Evolutionary conservation across 2,888 invertebrate genomes (phyloP), one percentile per base, ranked within the genome.

Genomic region (Lepidocyrtoides sp.): DNA sequence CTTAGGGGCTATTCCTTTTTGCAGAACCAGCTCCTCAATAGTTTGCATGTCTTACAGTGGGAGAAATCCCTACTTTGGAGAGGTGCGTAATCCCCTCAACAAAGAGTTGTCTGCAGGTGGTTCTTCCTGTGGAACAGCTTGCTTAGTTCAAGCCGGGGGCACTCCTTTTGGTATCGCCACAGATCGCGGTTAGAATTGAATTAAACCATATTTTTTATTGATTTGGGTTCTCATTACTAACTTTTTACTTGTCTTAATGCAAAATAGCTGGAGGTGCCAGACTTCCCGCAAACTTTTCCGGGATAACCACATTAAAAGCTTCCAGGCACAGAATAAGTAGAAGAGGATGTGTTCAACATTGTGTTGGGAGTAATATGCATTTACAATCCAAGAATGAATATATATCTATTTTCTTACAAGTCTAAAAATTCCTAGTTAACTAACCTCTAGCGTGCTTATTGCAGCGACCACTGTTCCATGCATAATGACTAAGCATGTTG

Each of bases 231-330:
- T n/a, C n/a, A n/a, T n/a, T n/a, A n/a, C n/a, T n/a, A n/a, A n/a
- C n/a, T n/a, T n/a, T n/a, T n/a, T n/a, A n/a, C n/a, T n/a, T n/a
- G n/a, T n/a, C n/a, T n/a, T n/a, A n/a, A n/a, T n/a, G n/a, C n/a
- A n/a, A n/a, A n/a, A 57, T 23, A 81, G 81, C 81, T 60, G 87
- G 86, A 3, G 83, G 66, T 14, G 77, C 75, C n/a, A 32, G 90
- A 72, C 14, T 91, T 54, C 96, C 96, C 0, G 95, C 95, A n/a
- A 94, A 95, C 90, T 95, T 95, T 93, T 95, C 95, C 94, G 96
- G 96, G 0, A 94, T 95, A 29, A 95, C 94, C 83, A 95, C 95
- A 5, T 92, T 96, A 10, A 96, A 96, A 92, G 95, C 95, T 3
- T 87, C 91, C 0, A 69, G 83, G n/a, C 82, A 82, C 26, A 17